phyloP scores from a whole-genome alignment of 30 jellyfish, hydroid and myxozoan species.

The Chrysaora quinquecirrha region DNA sequence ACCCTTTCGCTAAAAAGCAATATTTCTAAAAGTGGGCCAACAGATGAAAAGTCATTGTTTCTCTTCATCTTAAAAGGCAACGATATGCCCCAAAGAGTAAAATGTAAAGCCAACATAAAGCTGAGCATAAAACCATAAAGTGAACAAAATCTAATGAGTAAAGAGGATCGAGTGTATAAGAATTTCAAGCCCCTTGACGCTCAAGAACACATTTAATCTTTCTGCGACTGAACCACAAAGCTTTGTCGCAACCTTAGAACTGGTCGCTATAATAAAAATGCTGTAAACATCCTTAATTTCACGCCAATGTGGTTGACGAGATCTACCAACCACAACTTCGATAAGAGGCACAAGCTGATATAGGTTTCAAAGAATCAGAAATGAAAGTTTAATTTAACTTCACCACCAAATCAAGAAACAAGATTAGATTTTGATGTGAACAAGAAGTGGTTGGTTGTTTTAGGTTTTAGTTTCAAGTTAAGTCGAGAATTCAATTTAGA shows the following conservation, averaged over 20 bases:
- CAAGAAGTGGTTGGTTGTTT: neutral
- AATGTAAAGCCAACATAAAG: too few relatives aligned
- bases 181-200: neutral
- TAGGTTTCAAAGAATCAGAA: neutral
- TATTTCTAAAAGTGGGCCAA: too few relatives aligned
- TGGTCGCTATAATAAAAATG: neutral
- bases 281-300: slow-evolving; percentile 8
- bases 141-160: too few relatives aligned
- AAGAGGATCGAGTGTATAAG: neutral
- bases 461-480: neutral
- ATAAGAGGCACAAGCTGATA: slow-evolving; percentile 3
- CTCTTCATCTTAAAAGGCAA: too few relatives aligned
- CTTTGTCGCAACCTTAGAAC: slow-evolving; percentile 3
- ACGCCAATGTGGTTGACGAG: slow-evolving; percentile 9
- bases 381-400: neutral
- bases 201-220: neutral
- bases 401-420: slow-evolving; percentile 1
- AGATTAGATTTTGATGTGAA: slow-evolving; percentile 7
- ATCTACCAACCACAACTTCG: neutral
- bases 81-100: too few relatives aligned
- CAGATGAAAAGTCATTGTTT: too few relatives aligned
- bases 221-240: slow-evolving; percentile 6
- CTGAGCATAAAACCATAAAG: too few relatives aligned
- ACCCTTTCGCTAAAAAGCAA: too few relatives aligned
- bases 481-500: neutral